Percentiles rank a stretch among this genome's conserved stretches.
phyloP scores from a whole-genome alignment of 2,797 vertebrate genomes.

The Ptychobarbus kaznakovi region DNA sequence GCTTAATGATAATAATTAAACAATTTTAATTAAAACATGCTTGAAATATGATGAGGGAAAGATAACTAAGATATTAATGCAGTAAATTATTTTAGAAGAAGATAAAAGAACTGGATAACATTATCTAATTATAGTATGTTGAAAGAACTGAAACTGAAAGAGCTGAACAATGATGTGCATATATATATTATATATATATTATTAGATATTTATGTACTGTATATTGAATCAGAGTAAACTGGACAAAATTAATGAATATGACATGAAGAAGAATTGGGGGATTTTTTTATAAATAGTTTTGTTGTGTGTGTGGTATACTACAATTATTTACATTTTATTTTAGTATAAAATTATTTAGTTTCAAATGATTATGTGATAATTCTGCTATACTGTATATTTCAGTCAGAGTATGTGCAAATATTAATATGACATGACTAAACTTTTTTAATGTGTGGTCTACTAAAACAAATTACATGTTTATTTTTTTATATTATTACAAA shows the following conservation, averaged over 20 bases:
- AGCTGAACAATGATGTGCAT: background rate
- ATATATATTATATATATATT: background rate
- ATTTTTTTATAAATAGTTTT: background rate
- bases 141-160: background rate
- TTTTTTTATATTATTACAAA: too few species aligned
- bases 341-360: background rate
- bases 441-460: background rate
- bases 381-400: background rate
- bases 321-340: background rate
- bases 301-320: background rate
- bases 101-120: background rate
- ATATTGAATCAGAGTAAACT: background rate
- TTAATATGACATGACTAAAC: background rate
- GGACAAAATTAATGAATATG: background rate
- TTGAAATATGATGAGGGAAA: constrained; percentile 13
- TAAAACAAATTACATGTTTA: too few species aligned
- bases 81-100: background rate
- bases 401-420: background rate
- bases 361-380: background rate
- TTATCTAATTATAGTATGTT: constrained; percentile 5
- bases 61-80: background rate
- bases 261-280: background rate
- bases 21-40: background rate
- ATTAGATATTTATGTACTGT: background rate
- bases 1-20: constrained; percentile 26